Evolutionary conservation across 2,797 vertebrate genomes (phyloP).

Genomic region (Sciurus vulgaris): DNA sequence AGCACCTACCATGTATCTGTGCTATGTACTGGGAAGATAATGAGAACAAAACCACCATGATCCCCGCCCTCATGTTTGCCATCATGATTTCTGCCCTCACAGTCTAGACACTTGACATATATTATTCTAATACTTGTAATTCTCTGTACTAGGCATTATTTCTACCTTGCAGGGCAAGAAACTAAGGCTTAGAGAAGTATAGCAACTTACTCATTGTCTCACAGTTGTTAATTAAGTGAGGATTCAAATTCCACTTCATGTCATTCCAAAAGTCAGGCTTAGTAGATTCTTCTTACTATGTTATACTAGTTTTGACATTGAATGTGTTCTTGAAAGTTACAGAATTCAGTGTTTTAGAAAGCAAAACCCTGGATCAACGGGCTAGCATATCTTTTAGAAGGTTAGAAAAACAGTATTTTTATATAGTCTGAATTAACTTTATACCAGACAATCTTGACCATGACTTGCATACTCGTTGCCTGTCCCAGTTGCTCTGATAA

Average conservation of each 20-base stretch:
- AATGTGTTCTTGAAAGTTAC: neutral
- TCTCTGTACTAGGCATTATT: neutral
- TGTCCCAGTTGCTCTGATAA: neutral
- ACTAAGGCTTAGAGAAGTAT: neutral
- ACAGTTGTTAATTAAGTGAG: neutral
- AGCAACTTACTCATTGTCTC: neutral
- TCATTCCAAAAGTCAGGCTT: neutral
- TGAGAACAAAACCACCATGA: too few species aligned
- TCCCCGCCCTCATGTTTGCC: neutral
- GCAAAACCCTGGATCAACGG: neutral
- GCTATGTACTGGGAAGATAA: neutral
- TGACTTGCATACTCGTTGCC: neutral
- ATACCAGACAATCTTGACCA: neutral
- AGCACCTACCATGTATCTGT: neutral
- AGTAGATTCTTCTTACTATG: neutral
- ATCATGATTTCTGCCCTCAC: neutral
- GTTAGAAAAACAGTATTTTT: neutral
- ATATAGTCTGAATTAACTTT: neutral
- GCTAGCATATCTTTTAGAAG: neutral
- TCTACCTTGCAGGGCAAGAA: neutral
- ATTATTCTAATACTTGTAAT: neutral
- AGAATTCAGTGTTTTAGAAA: constrained; percentile 53
- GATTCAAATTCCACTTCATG: neutral
- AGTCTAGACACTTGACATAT: neutral
- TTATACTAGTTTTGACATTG: neutral